A percentile compares a stretch with the other conserved stretches of the same genome.
These are phyloP conservation scores for Corydoras sp. DNA, from an alignment of 2,113 vertebrate species.

Conservation along the genomic window DNA sequence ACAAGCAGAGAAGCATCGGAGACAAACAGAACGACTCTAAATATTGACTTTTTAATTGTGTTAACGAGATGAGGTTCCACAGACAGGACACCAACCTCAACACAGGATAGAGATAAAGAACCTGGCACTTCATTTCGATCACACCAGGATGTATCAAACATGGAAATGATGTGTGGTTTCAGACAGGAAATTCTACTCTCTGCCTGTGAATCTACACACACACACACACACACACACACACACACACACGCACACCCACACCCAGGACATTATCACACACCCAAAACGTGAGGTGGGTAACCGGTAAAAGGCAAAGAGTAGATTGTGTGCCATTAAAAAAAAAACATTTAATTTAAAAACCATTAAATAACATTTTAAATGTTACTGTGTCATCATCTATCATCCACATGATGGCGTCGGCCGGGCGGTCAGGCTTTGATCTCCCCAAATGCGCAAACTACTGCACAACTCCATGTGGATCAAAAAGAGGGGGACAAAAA, in stretches of 20 bases:
- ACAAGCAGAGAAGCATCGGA: background rate
- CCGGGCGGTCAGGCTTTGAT: too few relatives aligned
- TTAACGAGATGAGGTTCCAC: background rate
- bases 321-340: too few relatives aligned
- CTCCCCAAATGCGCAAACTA: too few relatives aligned
- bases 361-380: too few relatives aligned
- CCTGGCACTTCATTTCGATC: background rate
- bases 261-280: background rate
- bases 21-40: background rate
- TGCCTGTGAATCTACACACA: background rate
- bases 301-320: too few relatives aligned
- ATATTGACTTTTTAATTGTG: background rate
- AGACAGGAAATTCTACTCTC: constrained; percentile 14
- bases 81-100: background rate
- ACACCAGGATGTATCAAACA: constrained; percentile 14
- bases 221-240: background rate
- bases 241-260: background rate
- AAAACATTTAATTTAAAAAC: too few relatives aligned
- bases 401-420: too few relatives aligned
- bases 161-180: constrained; percentile 3
- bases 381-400: too few relatives aligned
- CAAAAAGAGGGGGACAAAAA: too few relatives aligned
- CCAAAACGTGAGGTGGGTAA: background rate
- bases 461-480: too few relatives aligned
- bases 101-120: background rate